Evolutionary conservation across 2,797 vertebrate species (phyloP).

Genomic region (Myioborus miniatus): DNA sequence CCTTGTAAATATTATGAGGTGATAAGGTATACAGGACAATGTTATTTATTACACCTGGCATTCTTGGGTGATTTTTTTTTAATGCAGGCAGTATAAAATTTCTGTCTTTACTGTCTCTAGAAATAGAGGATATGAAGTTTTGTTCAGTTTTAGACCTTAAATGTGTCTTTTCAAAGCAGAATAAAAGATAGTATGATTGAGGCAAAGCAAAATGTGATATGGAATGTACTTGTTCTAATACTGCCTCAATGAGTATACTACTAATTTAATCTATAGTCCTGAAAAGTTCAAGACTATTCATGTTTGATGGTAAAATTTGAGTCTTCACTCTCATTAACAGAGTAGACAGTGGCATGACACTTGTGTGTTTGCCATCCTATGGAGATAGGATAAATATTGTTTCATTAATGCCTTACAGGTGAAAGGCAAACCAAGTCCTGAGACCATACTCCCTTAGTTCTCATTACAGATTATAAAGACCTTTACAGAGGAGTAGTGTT

Average conservation of each 20-base stretch:
- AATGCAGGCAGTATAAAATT: background rate
- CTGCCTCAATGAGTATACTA: background rate
- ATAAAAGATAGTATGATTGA: background rate
- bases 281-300: background rate
- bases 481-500: constrained; percentile 44
- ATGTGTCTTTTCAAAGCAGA: constrained; percentile 5
- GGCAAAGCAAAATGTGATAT: background rate
- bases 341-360: background rate
- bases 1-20: constrained; percentile 22
- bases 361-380: background rate
- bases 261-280: background rate
- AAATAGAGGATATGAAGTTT: background rate
- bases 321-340: background rate
- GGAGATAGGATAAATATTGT: background rate
- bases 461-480: background rate
- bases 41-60: background rate
- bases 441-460: background rate
- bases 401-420: background rate
- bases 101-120: background rate
- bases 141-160: background rate
- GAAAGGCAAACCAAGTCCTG: background rate
- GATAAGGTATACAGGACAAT: background rate
- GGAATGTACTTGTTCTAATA: background rate
- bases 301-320: background rate
- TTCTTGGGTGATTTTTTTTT: background rate